phyloP scores from a whole-genome alignment of 2,888 invertebrate genomes.

The Stomorhina lunata region DNA sequence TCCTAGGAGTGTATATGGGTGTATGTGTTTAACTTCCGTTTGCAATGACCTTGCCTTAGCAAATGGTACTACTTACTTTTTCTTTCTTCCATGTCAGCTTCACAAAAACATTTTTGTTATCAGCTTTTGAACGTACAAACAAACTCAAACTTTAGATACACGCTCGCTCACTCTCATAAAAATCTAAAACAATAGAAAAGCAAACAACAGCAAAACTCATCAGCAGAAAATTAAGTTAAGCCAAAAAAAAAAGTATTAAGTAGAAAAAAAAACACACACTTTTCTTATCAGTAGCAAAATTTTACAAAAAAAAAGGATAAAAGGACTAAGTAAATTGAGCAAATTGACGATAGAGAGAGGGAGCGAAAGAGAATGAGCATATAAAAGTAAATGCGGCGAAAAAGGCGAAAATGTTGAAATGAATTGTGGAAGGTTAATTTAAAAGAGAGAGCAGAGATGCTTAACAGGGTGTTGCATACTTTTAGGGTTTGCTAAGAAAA shows the following conservation, averaged over 20 bases:
- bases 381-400: background rate
- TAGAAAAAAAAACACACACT: background rate
- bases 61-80: no score
- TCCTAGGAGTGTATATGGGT: background rate
- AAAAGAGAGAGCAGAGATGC: constrained; percentile 1
- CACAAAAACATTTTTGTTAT: constrained; percentile 48
- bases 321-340: background rate
- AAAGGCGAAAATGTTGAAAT: constrained; percentile 7
- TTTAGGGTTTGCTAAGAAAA: background rate
- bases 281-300: constrained; percentile 28
- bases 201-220: constrained; percentile 27
- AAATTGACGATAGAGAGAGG: background rate
- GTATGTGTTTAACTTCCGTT: constrained; percentile 39
- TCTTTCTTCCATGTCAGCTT: no score
- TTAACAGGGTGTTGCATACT: background rate
- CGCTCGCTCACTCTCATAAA: background rate
- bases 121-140: constrained; percentile 42
- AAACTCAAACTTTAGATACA: background rate
- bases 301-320: background rate
- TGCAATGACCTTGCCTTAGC: constrained; percentile 62
- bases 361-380: background rate
- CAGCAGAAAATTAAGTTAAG: constrained; percentile 34
- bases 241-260: background rate
- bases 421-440: constrained; percentile 51
- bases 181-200: constrained; percentile 19